Conservation (phyloP, 2,113 vertebrate genomes). For the Oncorhynchus keta region DNA sequence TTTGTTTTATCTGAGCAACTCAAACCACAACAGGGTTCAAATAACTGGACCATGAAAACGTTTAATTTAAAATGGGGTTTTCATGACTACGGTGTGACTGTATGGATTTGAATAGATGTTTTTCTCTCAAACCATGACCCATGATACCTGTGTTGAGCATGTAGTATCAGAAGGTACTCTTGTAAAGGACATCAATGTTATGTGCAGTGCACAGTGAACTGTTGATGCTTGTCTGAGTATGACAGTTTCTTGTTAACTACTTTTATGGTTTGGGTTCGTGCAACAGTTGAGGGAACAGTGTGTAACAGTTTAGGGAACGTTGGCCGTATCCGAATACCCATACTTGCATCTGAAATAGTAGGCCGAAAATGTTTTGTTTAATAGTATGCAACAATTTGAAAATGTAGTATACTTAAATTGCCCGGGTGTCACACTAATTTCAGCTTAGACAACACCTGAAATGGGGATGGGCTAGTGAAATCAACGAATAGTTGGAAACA, state of each 20-base stretch:
- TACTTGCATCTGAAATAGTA: too few relatives aligned
- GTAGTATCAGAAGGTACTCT: neutral
- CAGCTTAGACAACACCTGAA: too few relatives aligned
- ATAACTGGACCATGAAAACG: slow-evolving; percentile 12
- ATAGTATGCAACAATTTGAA: too few relatives aligned
- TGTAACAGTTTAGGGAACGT: too few relatives aligned
- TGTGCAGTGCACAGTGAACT: neutral
- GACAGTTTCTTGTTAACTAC: neutral
- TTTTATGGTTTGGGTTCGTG: neutral
- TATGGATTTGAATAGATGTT: too few relatives aligned
- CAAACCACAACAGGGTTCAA: slow-evolving; percentile 11
- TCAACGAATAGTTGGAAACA: too few relatives aligned
- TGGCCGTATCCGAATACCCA: too few relatives aligned
- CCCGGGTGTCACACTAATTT: too few relatives aligned
- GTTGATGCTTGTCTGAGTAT: neutral
- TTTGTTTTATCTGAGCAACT: slow-evolving; percentile 10
- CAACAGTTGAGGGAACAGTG: neutral
- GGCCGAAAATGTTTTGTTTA: too few relatives aligned
- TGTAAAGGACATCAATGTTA: neutral
- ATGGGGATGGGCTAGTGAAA: too few relatives aligned
- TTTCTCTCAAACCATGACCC: neutral
- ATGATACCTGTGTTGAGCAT: neutral
- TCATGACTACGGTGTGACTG: neutral
- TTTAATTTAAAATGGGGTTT: slow-evolving; percentile 17
- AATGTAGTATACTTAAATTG: too few relatives aligned